Evolutionary conservation across 2,113 vertebrate genomes (phyloP), one percentile per base, ranked within the genome.

Genomic region (Perca fluviatilis): DNA sequence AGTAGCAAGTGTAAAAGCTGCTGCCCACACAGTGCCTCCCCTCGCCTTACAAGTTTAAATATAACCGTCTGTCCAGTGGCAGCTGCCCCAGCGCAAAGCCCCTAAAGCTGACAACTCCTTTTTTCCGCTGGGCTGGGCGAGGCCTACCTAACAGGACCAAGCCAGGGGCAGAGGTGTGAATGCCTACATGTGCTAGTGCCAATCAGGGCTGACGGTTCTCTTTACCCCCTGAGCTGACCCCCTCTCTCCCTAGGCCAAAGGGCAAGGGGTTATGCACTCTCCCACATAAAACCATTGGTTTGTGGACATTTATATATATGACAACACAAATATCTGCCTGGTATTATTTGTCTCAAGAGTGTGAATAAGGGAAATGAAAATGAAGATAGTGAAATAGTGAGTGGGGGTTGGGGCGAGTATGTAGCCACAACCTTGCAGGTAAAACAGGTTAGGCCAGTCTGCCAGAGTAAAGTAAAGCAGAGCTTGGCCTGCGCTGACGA

Each of bases 171-270:
- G 80, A 91, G 82, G 95, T 96, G 96, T 89, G 88, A 94, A 93
- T 94, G 95, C 84, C 91, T 88, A 93, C 97, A 99, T 94, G 90
- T 97, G 96, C 93, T 95, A 80, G 86, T 96, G 96, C 96, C 97
- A 97, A 94, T 98, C 98, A 97, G 92, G 76, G 40, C 83, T 92
- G 61, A 79, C 15, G 69, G 90, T 94, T 86, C 94, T 92, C 94
- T 95, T 82, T 66, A 74, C 65, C 68, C 61, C 95, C 94, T 94
- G 94, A 95, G 94, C 94, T 95, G 91, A 84, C 80, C 88, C 91
- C 88, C 88, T 85, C 90, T 90, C 86, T 74, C 40, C 40, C 40
- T 43, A 53, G 86, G 23, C 25, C 69, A 90, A 85, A 86, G 64
- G 23, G n/a, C 60, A 80, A 69, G 27, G 61, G 69, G 80, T 77